Conservation (phyloP, 2,797 vertebrate species). For the Paratrypauchen microcephalus region DNA sequence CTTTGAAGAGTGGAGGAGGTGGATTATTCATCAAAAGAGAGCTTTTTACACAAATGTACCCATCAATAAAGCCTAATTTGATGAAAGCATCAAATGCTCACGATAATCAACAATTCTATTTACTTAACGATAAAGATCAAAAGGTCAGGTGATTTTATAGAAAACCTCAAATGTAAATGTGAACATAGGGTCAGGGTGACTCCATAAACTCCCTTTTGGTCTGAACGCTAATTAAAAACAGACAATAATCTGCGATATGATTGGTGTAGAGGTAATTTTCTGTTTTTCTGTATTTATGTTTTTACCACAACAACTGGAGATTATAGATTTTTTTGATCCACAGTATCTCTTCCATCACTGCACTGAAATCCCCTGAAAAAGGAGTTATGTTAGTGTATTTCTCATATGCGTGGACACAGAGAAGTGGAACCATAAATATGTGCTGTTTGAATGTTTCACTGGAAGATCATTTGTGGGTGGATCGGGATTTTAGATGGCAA, state of each 20-base stretch:
- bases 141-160: background rate
- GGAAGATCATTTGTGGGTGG: background rate
- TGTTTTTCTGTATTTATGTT: too few species aligned
- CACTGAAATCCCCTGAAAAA: too few species aligned
- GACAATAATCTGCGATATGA: background rate
- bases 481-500: background rate
- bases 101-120: background rate
- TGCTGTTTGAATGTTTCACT: too few species aligned
- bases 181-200: background rate
- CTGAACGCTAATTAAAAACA: background rate
- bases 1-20: conserved; percentile 30
- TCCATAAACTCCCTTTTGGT: background rate
- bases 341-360: too few species aligned
- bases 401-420: too few species aligned
- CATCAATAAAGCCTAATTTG: background rate
- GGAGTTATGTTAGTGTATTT: too few species aligned
- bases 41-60: background rate
- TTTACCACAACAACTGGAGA: too few species aligned
- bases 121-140: background rate
- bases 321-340: too few species aligned
- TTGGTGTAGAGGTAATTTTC: background rate
- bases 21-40: conserved; percentile 25
- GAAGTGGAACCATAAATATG: too few species aligned
- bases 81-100: background rate
- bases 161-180: background rate